These are phyloP conservation scores for Archilochus colubris DNA, from an alignment of 2,113 vertebrate genomes.

Conservation along the genomic window DNA sequence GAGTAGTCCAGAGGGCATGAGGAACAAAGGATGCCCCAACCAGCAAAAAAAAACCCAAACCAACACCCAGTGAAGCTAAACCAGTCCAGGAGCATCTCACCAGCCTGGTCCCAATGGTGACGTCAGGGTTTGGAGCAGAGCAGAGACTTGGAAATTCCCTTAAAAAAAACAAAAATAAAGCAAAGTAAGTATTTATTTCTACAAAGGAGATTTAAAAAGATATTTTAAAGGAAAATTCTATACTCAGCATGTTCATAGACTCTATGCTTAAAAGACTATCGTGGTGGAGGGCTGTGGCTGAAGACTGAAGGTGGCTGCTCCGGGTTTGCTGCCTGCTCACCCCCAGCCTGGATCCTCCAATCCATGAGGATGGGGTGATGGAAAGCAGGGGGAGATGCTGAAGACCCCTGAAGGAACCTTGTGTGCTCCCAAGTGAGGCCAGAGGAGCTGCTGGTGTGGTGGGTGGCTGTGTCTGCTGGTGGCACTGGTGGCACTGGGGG, in stretches of 20 bases:
- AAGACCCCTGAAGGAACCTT: background rate
- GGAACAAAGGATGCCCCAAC: background rate
- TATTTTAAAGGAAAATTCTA: conserved; percentile 65
- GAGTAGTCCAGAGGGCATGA: background rate
- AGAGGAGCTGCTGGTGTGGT: background rate
- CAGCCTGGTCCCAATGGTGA: background rate
- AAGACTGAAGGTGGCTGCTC: background rate
- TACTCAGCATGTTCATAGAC: conserved; percentile 69
- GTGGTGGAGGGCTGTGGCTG: background rate
- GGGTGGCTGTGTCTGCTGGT: background rate
- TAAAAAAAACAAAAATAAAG: background rate
- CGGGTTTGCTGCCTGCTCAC: accelerated
- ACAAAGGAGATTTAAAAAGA: background rate
- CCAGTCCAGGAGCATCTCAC: accelerated
- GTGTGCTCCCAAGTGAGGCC: accelerated
- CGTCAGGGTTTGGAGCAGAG: accelerated
- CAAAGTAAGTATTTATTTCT: conserved; percentile 67
- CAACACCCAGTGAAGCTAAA: background rate
- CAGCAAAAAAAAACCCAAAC: conserved; percentile 39
- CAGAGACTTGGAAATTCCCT: conserved; percentile 4
- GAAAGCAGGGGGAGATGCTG: background rate
- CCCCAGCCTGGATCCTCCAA: background rate
- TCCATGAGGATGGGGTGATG: background rate
- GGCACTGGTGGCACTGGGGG: accelerated
- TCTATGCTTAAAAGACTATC: conserved; percentile 28